Conservation (phyloP, 2,888 invertebrate genomes). For the Eremobia ochroleuca region DNA sequence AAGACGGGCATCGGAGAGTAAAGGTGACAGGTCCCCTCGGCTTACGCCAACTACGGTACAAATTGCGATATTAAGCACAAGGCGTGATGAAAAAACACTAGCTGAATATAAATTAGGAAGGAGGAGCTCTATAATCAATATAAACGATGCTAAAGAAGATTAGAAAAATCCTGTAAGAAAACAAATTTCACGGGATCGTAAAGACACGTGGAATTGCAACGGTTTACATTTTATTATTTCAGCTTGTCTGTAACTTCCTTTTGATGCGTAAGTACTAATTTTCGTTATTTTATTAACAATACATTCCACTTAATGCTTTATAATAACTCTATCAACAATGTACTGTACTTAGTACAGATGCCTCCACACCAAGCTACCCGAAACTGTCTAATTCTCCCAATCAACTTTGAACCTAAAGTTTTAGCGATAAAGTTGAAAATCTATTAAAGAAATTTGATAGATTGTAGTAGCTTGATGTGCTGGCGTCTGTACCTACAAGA, state of each 20-base stretch:
- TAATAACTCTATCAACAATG: neutral
- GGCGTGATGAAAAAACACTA: slow-evolving; percentile 91
- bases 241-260: neutral
- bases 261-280: slow-evolving; percentile 13
- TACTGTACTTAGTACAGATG: neutral
- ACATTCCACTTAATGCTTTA: neutral
- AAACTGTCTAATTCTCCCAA: too few species aligned
- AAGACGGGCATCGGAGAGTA: slow-evolving; percentile 84
- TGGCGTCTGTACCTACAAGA: too few species aligned
- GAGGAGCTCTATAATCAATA: slow-evolving; percentile 91
- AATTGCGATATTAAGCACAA: slow-evolving; percentile 91
- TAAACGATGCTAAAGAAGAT: slow-evolving; percentile 91
- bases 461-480: too few species aligned
- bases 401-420: too few species aligned
- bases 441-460: too few species aligned
- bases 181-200: slow-evolving; percentile 88
- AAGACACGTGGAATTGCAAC: slow-evolving; percentile 76
- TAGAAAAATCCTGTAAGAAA: slow-evolving; percentile 90
- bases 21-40: slow-evolving; percentile 89
- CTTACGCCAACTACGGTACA: slow-evolving; percentile 90
- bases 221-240: slow-evolving; percentile 36
- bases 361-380: too few species aligned
- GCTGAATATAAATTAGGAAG: slow-evolving; percentile 91
- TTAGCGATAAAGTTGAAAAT: too few species aligned
- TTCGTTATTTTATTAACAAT: neutral